Evolutionary conservation across 1,140 invertebrate species (phyloP).

Genomic region (Maconellicoccus hirsutus): DNA sequence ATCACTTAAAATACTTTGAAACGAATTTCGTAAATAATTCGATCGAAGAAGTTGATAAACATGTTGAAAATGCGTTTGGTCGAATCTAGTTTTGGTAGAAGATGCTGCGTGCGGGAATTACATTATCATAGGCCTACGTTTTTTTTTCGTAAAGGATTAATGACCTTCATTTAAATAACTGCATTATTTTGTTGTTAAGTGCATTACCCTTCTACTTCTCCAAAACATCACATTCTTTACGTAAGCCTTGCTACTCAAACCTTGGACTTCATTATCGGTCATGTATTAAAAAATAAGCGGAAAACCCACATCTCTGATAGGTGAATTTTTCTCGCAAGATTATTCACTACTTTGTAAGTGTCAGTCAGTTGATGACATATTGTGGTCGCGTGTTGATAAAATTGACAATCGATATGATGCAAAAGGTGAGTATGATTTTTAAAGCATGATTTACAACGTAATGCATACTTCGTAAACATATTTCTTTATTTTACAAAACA

Average conservation of each 20-base stretch:
- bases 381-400: background rate
- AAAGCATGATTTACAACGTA: too few relatives aligned
- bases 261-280: slow-evolving; percentile 18
- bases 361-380: background rate
- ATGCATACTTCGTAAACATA: too few relatives aligned
- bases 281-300: background rate
- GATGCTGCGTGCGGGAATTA: background rate
- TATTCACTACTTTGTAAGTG: background rate
- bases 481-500: too few relatives aligned
- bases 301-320: background rate
- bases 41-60: background rate
- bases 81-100: background rate
- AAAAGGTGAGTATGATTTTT: background rate
- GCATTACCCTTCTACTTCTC: slow-evolving; percentile 16
- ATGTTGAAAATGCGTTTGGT: background rate
- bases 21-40: background rate
- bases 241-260: slow-evolving; percentile 6
- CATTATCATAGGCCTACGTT: background rate
- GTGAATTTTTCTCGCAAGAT: background rate
- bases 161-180: slow-evolving; percentile 17
- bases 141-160: slow-evolving; percentile 8
- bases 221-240: background rate
- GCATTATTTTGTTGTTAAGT: slow-evolving; percentile 17
- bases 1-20: too few relatives aligned
- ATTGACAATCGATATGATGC: background rate